Evolutionary conservation across 2,888 invertebrate species (phyloP), one percentile per base, ranked within the genome.

Genomic region (Octodonta nipae): DNA sequence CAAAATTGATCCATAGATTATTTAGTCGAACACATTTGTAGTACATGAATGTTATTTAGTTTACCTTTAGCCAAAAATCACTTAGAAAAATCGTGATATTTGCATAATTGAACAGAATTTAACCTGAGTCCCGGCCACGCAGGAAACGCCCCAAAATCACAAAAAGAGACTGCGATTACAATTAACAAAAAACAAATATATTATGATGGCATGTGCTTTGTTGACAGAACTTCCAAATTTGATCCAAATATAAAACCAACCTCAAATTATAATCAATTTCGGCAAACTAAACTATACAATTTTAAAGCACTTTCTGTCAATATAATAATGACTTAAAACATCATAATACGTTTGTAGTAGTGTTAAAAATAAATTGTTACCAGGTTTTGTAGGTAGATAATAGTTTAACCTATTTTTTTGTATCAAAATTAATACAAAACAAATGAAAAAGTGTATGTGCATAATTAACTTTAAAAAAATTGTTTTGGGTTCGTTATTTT

Each of bases 111-210:
- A n/a, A n/a, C n/a, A n/a, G n/a, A n/a, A n/a, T n/a, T n/a, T n/a
- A n/a, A n/a, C n/a, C n/a, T n/a, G n/a, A n/a, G n/a, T n/a, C 30
- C 38, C 37, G 44, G 44, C 51, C 51, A 47, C 47, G 53, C 52
- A 51, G 50, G 46, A 45, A 46, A 43, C 45, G 52, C 51, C 52
- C 44, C 45, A 47, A 37, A 48, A 45, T 50, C 49, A 45, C 47
- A 49, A 50, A 51, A 63, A 63, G 63, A 63, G 62, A 63, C 63
- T 63, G 63, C 63, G 61, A 63, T 63, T 58, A 62, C 61, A 60
- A 58, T 59, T 61, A 58, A 60, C 59, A 60, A 58, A 58, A 44
- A 52, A 54, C 60, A 58, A 61, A 61, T 56, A 49, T 61, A 61
- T 60, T 60, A 57, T 58, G 58, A 58, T 58, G 56, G 54, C 54